Conservation (phyloP, 2,797 vertebrate genomes). For the Pangasius mekongensis region DNA sequence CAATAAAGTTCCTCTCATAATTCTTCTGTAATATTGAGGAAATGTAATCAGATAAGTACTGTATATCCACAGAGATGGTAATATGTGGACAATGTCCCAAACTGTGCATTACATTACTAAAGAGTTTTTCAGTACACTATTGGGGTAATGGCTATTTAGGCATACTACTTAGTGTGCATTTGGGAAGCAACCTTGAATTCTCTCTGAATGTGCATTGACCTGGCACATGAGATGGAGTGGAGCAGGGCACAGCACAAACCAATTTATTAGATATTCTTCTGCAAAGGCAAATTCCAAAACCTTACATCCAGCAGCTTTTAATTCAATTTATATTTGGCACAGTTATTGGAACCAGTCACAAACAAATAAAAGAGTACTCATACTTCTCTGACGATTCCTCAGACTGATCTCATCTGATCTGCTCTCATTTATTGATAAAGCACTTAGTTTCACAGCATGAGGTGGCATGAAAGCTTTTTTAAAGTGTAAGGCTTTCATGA, state of each 20-base stretch:
- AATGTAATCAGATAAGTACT: neutral
- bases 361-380: neutral
- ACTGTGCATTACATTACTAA: neutral
- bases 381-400: conserved; percentile 15
- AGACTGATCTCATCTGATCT: conserved; percentile 22
- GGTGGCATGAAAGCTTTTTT: conserved; percentile 24
- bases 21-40: neutral
- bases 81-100: neutral
- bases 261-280: conserved; percentile 4
- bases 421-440: conserved; percentile 34
- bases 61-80: neutral
- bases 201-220: neutral
- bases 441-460: conserved; percentile 29
- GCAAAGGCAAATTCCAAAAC: neutral
- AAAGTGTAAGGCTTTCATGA: conserved; percentile 19
- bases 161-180: neutral
- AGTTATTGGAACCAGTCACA: neutral
- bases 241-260: neutral
- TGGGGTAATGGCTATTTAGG: neutral
- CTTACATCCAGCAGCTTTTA: conserved; percentile 3
- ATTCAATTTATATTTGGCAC: neutral
- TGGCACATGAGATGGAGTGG: neutral
- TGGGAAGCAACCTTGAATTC: neutral
- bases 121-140: neutral
- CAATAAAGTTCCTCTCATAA: neutral